phyloP scores from a whole-genome alignment of 2,797 vertebrate species.

The Phalloptychus januarius region DNA sequence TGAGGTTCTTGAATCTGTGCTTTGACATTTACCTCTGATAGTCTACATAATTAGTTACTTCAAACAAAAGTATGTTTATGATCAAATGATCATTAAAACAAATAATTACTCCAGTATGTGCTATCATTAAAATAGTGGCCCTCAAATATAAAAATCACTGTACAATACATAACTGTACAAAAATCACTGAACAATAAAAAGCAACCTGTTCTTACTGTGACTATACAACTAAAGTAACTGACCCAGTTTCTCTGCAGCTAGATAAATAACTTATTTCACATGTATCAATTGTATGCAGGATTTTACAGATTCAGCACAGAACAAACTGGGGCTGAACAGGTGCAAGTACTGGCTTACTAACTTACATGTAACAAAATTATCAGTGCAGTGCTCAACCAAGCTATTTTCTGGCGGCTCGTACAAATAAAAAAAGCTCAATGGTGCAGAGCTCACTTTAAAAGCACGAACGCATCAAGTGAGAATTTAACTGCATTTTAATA shows the following conservation, averaged over 20 bases:
- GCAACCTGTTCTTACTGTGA: neutral
- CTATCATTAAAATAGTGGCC: too few species aligned
- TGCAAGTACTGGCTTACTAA: neutral
- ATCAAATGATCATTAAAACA: neutral
- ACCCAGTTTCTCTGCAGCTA: constrained; percentile 3
- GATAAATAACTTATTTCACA: neutral
- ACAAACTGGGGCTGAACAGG: neutral
- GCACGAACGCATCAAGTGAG: neutral
- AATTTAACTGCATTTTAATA: neutral
- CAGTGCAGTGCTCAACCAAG: neutral
- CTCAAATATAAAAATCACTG: neutral
- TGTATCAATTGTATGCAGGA: neutral
- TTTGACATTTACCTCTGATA: neutral
- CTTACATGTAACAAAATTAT: neutral
- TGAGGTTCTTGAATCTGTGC: neutral
- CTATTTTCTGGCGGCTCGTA: neutral
- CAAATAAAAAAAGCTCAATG: neutral
- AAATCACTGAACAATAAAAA: neutral
- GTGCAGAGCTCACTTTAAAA: neutral
- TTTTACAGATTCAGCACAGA: constrained; percentile 5
- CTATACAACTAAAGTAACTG: neutral
- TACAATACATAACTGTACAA: neutral
- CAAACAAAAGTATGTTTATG: neutral
- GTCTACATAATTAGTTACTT: neutral
- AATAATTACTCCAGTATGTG: neutral